phyloP scores from a whole-genome alignment of 2,113 vertebrate species.

The Ploceus nigricollis region DNA sequence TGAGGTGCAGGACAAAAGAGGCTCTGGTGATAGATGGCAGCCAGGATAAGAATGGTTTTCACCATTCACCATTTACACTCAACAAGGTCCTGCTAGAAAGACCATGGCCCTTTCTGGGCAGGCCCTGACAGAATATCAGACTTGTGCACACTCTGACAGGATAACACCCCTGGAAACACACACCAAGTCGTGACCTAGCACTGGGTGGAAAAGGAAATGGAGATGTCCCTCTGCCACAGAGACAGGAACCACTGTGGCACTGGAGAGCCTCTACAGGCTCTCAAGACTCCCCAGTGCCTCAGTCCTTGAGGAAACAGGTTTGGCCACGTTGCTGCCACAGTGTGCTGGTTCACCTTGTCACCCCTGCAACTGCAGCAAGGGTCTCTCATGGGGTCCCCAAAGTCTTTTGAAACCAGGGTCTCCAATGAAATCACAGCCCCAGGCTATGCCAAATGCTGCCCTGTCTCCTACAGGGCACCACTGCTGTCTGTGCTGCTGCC shows the following conservation, averaged over 20 bases:
- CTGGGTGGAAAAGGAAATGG: neutral
- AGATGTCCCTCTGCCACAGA: neutral
- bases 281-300: neutral
- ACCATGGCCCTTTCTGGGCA: no score
- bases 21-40: rapidly evolving
- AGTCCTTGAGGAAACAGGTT: neutral
- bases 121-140: neutral
- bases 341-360: neutral
- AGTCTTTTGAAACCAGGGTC: neutral
- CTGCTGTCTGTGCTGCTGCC: neutral
- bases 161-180: neutral
- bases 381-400: rapidly evolving
- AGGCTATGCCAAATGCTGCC: neutral
- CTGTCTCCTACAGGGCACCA: rapidly evolving
- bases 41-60: neutral
- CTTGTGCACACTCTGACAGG: neutral
- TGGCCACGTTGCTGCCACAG: rapidly evolving
- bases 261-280: neutral
- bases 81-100: rapidly evolving
- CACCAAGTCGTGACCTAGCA: neutral
- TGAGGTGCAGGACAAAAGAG: neutral
- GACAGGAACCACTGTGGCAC: neutral
- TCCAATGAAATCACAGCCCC: neutral
- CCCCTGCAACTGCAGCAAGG: neutral
- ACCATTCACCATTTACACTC: neutral